Evolutionary conservation across 2,888 invertebrate genomes (phyloP), one percentile per base, ranked within the genome.

Genomic region (Eretmocerus hayati): DNA sequence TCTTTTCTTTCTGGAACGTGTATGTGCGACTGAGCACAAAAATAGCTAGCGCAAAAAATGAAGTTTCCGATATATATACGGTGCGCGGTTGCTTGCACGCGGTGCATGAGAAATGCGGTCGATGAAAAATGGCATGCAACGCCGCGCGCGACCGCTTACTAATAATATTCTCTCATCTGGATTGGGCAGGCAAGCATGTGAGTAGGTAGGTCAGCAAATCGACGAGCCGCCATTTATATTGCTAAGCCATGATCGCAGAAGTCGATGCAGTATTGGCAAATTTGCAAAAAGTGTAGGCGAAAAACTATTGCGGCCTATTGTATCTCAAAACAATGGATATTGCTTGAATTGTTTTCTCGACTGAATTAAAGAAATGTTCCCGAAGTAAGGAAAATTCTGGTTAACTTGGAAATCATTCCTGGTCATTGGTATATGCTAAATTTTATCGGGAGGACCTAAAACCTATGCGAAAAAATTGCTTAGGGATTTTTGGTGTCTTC

Each of bases 121-220:
- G 40, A 48, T 48, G 48, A 39, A 48, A 48, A 44, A 48, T 33
- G 5, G 48, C n/a, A 26, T 18, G 20, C 3, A 9, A 15, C 30
- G 22, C 20, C 26, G 15, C 18, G 6, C 13, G n/a, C 2, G 19
- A 15, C 4, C 31, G 26, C 31, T 22, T 23, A 19, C 26, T 26
- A 46, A 35, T 26, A 9, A 26, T 26, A 26, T 11, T 1, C 26
- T 6, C 26, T 9, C 6, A 9, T 26, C 8, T 26, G 48, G 42
- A 39, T 36, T 36, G 43, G 30, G 37, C 42, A 23, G 16, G 35
- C 8, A 15, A 13, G 16, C 15, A 26, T 8, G 40, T 9, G 63
- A 63, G 64, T 52, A 64, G 69, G 67, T 63, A 68, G 66, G 69
- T 66, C 65, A 68, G 66, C 62, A 65, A 66, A 65, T 67, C 62